Conservation (phyloP, 1,140 invertebrate genomes). For the Meloidogyne chitwoodi region DNA sequence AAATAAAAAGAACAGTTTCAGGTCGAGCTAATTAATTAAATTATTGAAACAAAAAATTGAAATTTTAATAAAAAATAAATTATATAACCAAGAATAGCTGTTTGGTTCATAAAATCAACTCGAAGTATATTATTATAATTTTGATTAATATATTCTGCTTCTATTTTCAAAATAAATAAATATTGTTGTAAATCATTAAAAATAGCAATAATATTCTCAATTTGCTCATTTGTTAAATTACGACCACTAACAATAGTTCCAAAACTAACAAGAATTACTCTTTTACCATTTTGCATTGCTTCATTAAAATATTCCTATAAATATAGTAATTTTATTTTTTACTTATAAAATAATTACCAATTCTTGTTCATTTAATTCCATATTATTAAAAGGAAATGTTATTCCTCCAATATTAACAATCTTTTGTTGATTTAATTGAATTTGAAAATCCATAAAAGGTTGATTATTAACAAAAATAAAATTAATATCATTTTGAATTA, state of each 20-base stretch:
- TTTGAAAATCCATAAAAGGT: background rate
- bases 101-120: background rate
- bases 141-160: background rate
- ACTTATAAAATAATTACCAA: too few relatives aligned
- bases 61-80: background rate
- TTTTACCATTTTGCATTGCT: background rate
- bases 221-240: background rate
- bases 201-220: background rate
- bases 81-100: background rate
- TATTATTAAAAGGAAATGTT: background rate
- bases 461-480: background rate
- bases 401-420: background rate
- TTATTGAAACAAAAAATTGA: too few relatives aligned
- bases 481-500: background rate
- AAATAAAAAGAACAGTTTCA: conserved; percentile 11
- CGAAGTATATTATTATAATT: background rate
- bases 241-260: background rate
- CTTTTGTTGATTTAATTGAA: background rate
- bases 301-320: background rate
- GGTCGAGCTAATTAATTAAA: conserved; percentile 26
- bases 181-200: background rate
- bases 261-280: background rate
- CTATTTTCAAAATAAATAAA: background rate
- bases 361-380: background rate
- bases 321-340: too few relatives aligned